Base-by-base conservation (phyloP, 2,888 invertebrate species). In the Argyresthia goedartella region DNA sequence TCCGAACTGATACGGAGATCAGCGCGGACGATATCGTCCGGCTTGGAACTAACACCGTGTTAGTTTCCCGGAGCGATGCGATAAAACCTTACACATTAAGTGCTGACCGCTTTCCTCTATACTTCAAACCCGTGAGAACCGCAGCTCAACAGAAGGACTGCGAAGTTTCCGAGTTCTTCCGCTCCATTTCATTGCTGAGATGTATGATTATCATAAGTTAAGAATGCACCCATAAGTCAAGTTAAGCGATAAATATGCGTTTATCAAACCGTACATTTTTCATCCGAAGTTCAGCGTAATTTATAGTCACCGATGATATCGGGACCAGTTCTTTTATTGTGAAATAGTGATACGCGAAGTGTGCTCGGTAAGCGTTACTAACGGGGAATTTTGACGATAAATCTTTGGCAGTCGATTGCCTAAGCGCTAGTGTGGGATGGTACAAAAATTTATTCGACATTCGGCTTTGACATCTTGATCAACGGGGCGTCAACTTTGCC, bases 281-380 rank as follows among this genome's bases (percentile, higher is more conserved):
- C 86, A 82, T 79, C 72, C 74, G 73, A 76, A 76, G 74, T 69
- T 76, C 74, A 78, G 74, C 84, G 85, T 84, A 84, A 85, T 84
- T 84, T 85, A 85, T 82, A 73, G 81, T 73, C 76, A 76, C 76
- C 79, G 85, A 82, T 84, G 81, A 77, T 85, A 85, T 85, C 85
- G 78, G 73, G 76, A 82, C 84, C 76, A 81, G 86, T 85, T 85
- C 82, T 85, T 84, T 85, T 85, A 85, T 86, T 82, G 81, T 84
- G 77, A 78, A 84, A 84, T 84, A 85, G 85, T 84, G 84, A 85
- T 84, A 81, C 81, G 81, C 73, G 76, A 80, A 81, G 81, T 82
- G 84, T 77, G 81, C 76, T 76, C 80, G 77, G 82, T 81, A 75
- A 84, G 85, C 84, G 82, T 82, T 81, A 81, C 82, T 85, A 85